Conservation (phyloP, 2,888 invertebrate species). For the Spodoptera littoralis region DNA sequence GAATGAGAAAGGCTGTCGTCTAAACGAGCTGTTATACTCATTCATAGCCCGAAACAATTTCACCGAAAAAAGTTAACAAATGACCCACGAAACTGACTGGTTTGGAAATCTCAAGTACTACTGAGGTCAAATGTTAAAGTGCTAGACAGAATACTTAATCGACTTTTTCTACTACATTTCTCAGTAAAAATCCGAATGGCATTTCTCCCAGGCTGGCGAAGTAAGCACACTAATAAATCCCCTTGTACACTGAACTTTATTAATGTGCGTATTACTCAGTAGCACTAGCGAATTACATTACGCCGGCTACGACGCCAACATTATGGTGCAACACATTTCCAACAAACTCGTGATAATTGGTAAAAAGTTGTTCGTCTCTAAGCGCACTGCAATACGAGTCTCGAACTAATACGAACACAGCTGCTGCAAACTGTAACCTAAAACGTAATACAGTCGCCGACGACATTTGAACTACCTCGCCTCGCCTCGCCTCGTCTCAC, state of each 20-base stretch:
- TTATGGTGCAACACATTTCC: slow-evolving; percentile 5
- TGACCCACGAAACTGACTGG: slow-evolving; percentile 34
- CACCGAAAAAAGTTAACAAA: slow-evolving; percentile 20
- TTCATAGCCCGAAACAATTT: slow-evolving; percentile 44
- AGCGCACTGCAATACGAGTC: slow-evolving; percentile 48
- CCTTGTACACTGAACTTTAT: slow-evolving; percentile 23
- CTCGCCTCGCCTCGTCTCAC: slow-evolving; percentile 9
- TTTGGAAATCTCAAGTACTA: slow-evolving; percentile 9
- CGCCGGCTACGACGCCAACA: slow-evolving; percentile 5
- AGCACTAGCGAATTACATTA: slow-evolving; percentile 11
- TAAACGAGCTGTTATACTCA: slow-evolving; percentile 60
- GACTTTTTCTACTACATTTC: slow-evolving; percentile 36
- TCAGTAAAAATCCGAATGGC: slow-evolving; percentile 22
- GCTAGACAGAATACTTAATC: slow-evolving; percentile 38
- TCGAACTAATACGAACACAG: slow-evolving; percentile 56
- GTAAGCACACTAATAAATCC: slow-evolving; percentile 33
- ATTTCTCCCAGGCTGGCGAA: slow-evolving; percentile 17
- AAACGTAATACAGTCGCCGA: slow-evolving; percentile 45
- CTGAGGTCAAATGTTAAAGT: slow-evolving; percentile 26
- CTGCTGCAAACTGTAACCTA: slow-evolving; percentile 47
- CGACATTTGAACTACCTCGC: slow-evolving; percentile 30
- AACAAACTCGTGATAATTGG: slow-evolving; percentile 27
- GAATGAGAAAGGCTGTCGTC: slow-evolving; percentile 55
- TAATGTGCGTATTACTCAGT: slow-evolving; percentile 25
- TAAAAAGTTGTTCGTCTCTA: slow-evolving; percentile 39